Percentiles rank a stretch among this genome's conserved stretches.
phyloP scores from a whole-genome alignment of 2,888 invertebrate genomes.

The Agrotis puta region DNA sequence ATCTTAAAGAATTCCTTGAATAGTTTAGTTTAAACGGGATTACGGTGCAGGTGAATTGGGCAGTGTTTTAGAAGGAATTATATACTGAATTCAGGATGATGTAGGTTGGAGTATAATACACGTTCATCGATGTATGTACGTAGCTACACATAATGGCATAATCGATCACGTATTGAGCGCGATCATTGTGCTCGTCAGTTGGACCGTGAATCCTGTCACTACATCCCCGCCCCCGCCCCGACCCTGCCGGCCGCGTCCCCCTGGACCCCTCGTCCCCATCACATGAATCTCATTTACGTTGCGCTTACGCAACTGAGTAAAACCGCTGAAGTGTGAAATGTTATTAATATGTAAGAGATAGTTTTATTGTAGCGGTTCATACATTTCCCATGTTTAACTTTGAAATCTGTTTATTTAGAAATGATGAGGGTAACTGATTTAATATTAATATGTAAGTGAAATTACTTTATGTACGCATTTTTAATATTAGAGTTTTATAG shows the following conservation, averaged over 20 bases:
- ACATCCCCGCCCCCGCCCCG: conserved; percentile 70
- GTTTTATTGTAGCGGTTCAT: conserved; percentile 18
- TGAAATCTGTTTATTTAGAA: conserved; percentile 11
- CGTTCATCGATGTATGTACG: conserved; percentile 66
- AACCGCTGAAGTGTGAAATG: conserved; percentile 83
- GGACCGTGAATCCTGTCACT: conserved; percentile 91
- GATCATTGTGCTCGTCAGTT: conserved; percentile 89
- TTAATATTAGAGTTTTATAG: background rate
- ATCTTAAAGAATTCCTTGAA: conserved; percentile 17
- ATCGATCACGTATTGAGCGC: conserved; percentile 90
- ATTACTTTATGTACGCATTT: too few species aligned
- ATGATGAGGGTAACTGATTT: background rate
- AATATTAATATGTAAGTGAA: too few species aligned
- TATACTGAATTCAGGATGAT: conserved; percentile 39
- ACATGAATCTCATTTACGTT: conserved; percentile 89
- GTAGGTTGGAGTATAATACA: conserved; percentile 57
- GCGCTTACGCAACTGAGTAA: conserved; percentile 88
- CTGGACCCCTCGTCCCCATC: conserved; percentile 73
- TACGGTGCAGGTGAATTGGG: conserved; percentile 2
- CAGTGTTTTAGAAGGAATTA: conserved; percentile 35
- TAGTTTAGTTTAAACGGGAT: background rate
- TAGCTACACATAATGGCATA: conserved; percentile 84
- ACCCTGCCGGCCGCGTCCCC: conserved; percentile 49
- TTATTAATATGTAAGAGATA: conserved; percentile 79
- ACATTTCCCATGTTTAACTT: conserved; percentile 22